Percentiles rank a stretch among this genome's conserved stretches.
Evolutionary conservation across 1,140 invertebrate genomes (phyloP).

Genomic region (Mercenaria mercenaria): DNA sequence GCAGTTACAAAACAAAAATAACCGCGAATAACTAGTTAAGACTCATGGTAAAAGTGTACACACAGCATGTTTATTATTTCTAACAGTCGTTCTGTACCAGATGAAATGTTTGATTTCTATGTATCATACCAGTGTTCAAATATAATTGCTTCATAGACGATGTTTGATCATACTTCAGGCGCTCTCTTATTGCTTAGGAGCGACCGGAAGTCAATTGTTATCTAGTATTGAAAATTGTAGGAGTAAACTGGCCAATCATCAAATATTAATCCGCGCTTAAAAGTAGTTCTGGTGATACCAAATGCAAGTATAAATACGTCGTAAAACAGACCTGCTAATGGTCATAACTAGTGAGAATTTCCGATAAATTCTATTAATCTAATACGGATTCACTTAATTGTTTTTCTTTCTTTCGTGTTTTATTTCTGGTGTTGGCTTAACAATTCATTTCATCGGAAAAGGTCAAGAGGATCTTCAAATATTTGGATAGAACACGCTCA

Average conservation of each 20-base stretch:
- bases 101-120: too few relatives aligned
- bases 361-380: conserved; percentile 14
- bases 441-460: background rate
- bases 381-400: conserved; percentile 19
- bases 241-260: background rate
- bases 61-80: too few relatives aligned
- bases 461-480: background rate
- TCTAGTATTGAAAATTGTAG: background rate
- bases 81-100: too few relatives aligned
- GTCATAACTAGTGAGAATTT: conserved; percentile 12
- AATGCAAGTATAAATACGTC: conserved; percentile 2
- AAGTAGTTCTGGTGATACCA: background rate
- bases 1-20: too few relatives aligned
- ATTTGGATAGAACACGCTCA: background rate
- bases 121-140: too few relatives aligned
- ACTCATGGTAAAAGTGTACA: too few relatives aligned
- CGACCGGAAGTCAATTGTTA: background rate
- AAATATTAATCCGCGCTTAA: conserved; percentile 5
- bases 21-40: too few relatives aligned
- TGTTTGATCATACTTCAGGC: background rate
- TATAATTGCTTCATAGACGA: background rate
- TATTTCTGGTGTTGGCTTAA: background rate
- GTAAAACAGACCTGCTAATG: conserved; percentile 9
- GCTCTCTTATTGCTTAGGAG: background rate
- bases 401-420: background rate